Evolutionary conservation across 2,797 vertebrate genomes (phyloP), one percentile per base, ranked within the genome.

Genomic region (Gymnoscopelus braueri): DNA sequence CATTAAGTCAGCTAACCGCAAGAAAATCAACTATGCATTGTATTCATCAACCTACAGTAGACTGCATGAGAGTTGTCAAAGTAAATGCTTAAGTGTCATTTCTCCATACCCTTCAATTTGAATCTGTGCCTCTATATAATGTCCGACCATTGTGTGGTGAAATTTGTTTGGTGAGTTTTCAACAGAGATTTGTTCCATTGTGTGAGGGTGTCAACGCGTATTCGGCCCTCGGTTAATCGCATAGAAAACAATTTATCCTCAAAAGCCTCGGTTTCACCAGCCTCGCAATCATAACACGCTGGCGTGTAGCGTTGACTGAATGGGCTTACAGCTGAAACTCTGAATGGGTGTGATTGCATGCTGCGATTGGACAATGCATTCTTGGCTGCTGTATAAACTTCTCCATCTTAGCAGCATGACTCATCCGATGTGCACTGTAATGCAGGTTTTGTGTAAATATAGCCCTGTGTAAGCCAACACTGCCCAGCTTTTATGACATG

Each of bases 341-440:
- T 65, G 39, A 44, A 44, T 56, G 19, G 29, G 44, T 63, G 60
- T 44, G 59, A 47, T 70, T 61, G 50, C 74, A 85, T 55, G 71
- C 79, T 79, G 49, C 67, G 74, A 73, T 80, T 67, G 60, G 29
- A 80, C 79, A 77, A 61, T 63, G 32, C 56, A 67, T 83, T 85
- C 71, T 78, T 55, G 52, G 77, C 74, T 77, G 62, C 76, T 90
- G 78, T 90, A 75, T 90, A 91, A 91, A 90, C 91, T 83, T 67
- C 79, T 88, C 69, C 74, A 65, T 66, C 77, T 80, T 69, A 77
- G 71, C 60, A 62, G 35, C 8, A 55, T 91, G 87, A 91, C 81
- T 93, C 90, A 92, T 71, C 58, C 56, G 19, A 77, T 84, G 78
- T 53, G 62, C 32, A 63, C 76, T 77, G 70, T 88, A 83, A 86